These are phyloP conservation scores for Athene noctua DNA, from an alignment of 2,113 vertebrate species.

Conservation along the genomic window DNA sequence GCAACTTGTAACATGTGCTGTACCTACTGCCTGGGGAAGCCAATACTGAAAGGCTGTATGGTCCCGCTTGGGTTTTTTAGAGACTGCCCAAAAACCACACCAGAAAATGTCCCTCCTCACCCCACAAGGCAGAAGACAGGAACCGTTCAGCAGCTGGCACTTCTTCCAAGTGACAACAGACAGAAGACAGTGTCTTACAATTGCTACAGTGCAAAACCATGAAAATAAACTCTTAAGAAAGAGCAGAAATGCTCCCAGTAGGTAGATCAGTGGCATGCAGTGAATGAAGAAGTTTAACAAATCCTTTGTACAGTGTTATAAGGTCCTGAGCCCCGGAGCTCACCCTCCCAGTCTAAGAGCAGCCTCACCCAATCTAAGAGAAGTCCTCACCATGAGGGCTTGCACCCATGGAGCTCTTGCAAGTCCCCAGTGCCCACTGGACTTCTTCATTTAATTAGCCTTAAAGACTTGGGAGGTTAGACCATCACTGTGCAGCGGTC, in stretches of 20 bases:
- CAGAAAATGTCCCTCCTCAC: neutral
- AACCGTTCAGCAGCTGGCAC: neutral
- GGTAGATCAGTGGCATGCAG: neutral
- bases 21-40: neutral
- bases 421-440: neutral
- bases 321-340: neutral
- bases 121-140: neutral
- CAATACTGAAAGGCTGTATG: rapidly evolving
- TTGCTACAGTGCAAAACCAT: neutral
- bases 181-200: neutral
- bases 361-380: neutral
- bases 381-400: neutral
- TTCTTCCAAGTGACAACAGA: neutral
- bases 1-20: rapidly evolving
- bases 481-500: neutral
- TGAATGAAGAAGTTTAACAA: neutral
- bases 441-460: neutral
- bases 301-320: neutral
- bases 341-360: neutral
- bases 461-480: neutral
- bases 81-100: neutral
- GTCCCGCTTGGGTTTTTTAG: neutral
- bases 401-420: neutral
- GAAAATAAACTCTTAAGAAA: neutral
- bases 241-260: neutral